These are phyloP conservation scores for Dicrostonyx torquatus DNA, from an alignment of 2,797 vertebrate genomes.

Conservation along the genomic window DNA sequence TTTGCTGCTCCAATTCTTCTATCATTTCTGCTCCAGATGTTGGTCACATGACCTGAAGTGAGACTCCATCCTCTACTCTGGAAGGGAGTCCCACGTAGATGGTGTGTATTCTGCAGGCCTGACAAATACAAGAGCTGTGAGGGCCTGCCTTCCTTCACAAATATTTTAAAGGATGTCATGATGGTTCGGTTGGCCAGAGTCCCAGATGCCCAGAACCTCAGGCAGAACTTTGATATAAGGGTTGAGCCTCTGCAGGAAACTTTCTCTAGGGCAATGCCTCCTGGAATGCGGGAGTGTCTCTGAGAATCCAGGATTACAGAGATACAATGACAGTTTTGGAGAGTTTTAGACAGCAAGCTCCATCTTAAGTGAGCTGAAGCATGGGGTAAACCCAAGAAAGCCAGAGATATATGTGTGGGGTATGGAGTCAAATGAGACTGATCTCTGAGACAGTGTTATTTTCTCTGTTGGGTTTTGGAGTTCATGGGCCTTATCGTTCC, in stretches of 20 bases:
- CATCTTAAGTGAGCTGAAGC: background rate
- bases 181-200: background rate
- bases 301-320: background rate
- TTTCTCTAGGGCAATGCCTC: background rate
- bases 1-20: background rate
- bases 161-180: background rate
- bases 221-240: background rate
- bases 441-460: background rate
- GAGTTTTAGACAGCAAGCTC: background rate
- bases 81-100: background rate
- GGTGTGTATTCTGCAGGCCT: background rate
- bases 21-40: background rate
- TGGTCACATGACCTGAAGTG: background rate
- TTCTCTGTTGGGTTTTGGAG: background rate
- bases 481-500: background rate
- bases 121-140: background rate
- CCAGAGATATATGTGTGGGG: fast-evolving
- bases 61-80: background rate
- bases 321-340: background rate
- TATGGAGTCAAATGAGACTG: background rate
- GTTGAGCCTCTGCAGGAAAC: no score
- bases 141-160: background rate
- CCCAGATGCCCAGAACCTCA: background rate
- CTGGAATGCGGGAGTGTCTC: background rate
- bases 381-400: no score